Base-by-base conservation (phyloP, 2,113 vertebrate genomes). In the Corynorhinus townsendii region DNA sequence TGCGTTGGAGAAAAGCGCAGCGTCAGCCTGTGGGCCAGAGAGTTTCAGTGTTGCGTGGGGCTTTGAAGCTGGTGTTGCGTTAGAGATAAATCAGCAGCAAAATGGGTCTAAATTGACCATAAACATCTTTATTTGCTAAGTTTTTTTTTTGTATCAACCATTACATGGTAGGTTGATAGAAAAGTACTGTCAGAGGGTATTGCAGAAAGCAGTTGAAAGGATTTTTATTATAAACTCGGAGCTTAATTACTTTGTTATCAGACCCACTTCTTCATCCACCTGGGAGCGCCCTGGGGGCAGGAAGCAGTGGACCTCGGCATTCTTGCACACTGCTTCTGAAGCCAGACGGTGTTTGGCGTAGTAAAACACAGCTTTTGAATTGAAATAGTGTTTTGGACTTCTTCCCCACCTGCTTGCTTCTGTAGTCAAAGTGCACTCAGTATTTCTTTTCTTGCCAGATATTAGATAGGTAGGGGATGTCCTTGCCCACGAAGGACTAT, bases 1-100 rank as follows among this genome's bases (percentile, higher is more conserved):
- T 35, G 7, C 66, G 59, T 71, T 38, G 54, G 33, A 56, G 30
- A 33, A 40, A 26, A 79, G 33, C 22, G 11, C 5, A 59, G 4
- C 19, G 40, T 83, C 83, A 84, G 54, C 52, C 45, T 90, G 89
- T 71, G 85, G 49, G 68, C 49, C 81, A 69, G 84, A 96, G 77
- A 91, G 95, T 79, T 66, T 89, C 28, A 52, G 2, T 56, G 12
- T 64, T 96, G 72, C 73, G 20, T 69, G 72, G 66, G 28, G 20
- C 49, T 90, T 62, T 94, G 72, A 95, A 83, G n/a, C 38, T 80
- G n/a, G 35, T 86, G 15, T 79, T 94, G 20, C 28, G 15, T 82
- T 49, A 69, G 14, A 71, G 26, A 80, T 80, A 90, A 94, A 95
- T 87, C 54, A 94, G 30, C 45, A 86, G 66, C 33, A 86, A 26